phyloP scores from a whole-genome alignment of 1,140 invertebrate genomes.

The Bombus confusus region DNA sequence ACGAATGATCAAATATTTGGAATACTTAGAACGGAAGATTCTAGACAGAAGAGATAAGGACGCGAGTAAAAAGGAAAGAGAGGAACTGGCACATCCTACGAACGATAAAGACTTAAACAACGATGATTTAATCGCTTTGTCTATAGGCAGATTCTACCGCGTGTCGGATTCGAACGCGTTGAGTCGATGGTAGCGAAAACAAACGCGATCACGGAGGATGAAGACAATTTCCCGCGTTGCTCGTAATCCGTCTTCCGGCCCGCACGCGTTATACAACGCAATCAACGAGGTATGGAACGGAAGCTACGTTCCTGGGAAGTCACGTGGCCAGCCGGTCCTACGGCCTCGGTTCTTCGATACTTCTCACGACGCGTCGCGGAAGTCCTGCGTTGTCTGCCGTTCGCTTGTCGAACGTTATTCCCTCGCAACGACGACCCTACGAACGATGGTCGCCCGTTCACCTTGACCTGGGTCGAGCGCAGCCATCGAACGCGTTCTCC shows the following conservation, averaged over 20 bases:
- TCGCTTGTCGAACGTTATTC: background rate
- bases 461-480: constrained; percentile 56
- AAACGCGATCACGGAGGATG: constrained; percentile 25
- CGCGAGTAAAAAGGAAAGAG: too few relatives aligned
- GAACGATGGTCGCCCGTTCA: constrained; percentile 23
- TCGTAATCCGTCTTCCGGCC: constrained; percentile 8
- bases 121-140: too few relatives aligned
- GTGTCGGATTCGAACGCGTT: too few relatives aligned
- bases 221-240: constrained; percentile 27
- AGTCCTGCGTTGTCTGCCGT: constrained; percentile 26
- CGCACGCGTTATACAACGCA: constrained; percentile 4
- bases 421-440: background rate
- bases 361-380: constrained; percentile 67
- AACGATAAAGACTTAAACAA: too few relatives aligned
- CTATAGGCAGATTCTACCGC: too few relatives aligned
- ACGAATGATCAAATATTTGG: background rate
- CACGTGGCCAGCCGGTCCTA: constrained; percentile 52
- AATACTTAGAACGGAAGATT: background rate
- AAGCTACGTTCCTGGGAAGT: constrained; percentile 59
- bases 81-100: too few relatives aligned
- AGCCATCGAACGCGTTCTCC: constrained; percentile 31
- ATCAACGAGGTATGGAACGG: constrained; percentile 45
- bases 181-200: background rate
- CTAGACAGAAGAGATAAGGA: too few relatives aligned
- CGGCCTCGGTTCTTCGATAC: constrained; percentile 58